A percentile compares a stretch with the other conserved stretches of the same genome.
Evolutionary conservation across 2,113 vertebrate genomes (phyloP).

Genomic region (Micromys minutus): DNA sequence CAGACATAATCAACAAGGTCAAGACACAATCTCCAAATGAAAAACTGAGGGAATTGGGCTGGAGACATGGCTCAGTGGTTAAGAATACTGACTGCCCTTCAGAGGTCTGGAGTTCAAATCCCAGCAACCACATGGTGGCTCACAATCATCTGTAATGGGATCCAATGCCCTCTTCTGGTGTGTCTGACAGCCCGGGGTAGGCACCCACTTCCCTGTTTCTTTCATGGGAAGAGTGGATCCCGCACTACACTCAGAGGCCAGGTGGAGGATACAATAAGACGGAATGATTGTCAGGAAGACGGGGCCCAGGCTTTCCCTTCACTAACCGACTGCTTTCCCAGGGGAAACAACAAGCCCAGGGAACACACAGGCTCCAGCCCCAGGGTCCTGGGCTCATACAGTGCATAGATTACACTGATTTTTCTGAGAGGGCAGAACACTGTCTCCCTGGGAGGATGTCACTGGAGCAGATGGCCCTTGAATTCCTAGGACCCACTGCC

Average conservation of each 20-base stretch:
- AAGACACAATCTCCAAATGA: neutral
- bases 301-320: neutral
- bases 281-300: neutral
- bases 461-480: neutral
- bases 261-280: neutral
- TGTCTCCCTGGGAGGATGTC: neutral
- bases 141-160: too few species aligned
- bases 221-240: neutral
- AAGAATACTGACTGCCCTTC: too few species aligned
- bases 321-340: neutral
- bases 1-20: slow-evolving; percentile 97
- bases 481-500: neutral
- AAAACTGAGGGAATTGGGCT: neutral
- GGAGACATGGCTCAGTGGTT: too few species aligned
- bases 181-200: too few species aligned
- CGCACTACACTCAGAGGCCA: neutral
- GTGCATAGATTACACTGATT: neutral
- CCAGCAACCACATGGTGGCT: too few species aligned
- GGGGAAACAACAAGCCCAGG: neutral
- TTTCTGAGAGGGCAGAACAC: neutral
- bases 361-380: neutral
- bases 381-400: neutral
- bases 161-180: too few species aligned
- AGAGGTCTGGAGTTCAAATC: too few species aligned
- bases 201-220: neutral